A percentile compares a stretch with the other conserved stretches of the same genome.
Conservation (phyloP, 2,113 vertebrate species). For the Narcine bancroftii region DNA sequence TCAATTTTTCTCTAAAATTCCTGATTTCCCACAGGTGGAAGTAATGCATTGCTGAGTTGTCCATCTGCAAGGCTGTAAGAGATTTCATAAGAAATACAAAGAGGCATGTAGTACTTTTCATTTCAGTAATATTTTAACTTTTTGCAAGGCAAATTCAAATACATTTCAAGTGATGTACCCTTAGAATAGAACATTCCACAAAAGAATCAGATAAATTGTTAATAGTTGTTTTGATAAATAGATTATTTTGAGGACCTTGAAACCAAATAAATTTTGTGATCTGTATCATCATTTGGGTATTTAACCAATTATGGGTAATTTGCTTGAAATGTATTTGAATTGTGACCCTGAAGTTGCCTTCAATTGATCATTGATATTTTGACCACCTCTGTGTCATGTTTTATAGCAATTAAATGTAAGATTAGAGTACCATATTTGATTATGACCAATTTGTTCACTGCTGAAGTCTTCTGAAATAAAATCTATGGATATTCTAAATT, state of each 20-base stretch:
- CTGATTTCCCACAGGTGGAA: background rate
- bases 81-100: background rate
- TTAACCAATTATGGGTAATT: background rate
- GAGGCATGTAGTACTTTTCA: background rate
- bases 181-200: too few relatives aligned
- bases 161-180: background rate
- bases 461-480: background rate
- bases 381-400: background rate
- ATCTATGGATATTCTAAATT: background rate
- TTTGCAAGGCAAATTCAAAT: background rate
- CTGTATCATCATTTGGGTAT: background rate
- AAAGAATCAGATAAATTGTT: too few relatives aligned
- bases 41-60: conserved; percentile 15
- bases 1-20: background rate
- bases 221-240: background rate
- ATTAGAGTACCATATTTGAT: background rate
- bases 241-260: background rate
- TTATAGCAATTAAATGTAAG: background rate
- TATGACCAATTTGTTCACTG: background rate
- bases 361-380: background rate
- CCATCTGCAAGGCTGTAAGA: background rate
- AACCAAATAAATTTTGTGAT: background rate
- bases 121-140: background rate
- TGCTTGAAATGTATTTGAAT: background rate
- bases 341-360: background rate